A percentile compares a stretch with the other conserved stretches of the same genome.
Evolutionary conservation across 2,888 invertebrate genomes (phyloP).

Genomic region (Lepidonotus clava): DNA sequence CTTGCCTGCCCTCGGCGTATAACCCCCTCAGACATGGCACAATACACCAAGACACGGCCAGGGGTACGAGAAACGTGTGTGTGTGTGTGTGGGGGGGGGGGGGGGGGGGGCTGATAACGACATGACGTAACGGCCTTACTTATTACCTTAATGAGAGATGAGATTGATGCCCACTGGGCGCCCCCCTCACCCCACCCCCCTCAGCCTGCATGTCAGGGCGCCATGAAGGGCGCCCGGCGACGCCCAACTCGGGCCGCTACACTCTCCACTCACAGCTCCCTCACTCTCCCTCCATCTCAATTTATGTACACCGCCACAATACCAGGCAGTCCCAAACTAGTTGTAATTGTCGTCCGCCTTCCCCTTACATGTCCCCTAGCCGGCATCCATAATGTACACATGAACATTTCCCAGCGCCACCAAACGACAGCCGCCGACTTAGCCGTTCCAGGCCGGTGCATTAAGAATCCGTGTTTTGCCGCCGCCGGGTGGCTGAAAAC

Average conservation of each 20-base stretch:
- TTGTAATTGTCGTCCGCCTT: conserved; percentile 9
- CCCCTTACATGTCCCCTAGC: not conserved
- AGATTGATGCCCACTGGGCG: conserved; percentile 22
- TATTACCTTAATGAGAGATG: not conserved
- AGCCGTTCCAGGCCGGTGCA: conserved; percentile 39
- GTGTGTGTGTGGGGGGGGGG: not conserved
- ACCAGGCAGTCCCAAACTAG: not conserved
- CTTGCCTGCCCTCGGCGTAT: too few relatives aligned
- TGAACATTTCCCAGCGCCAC: not conserved
- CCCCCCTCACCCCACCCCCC: not conserved
- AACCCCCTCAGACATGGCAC: too few relatives aligned
- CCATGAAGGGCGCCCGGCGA: not conserved
- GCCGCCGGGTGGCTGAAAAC: conserved; percentile 34
- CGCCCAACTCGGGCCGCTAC: too few relatives aligned
- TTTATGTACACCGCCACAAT: not conserved
- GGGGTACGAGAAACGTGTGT: not conserved
- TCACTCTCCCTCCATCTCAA: not conserved
- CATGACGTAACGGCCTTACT: conserved; percentile 8
- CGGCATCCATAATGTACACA: conserved; percentile 2
- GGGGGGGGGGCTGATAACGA: not conserved
- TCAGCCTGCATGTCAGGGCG: conserved; percentile 3
- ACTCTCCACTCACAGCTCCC: too few relatives aligned
- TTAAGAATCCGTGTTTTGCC: conserved; percentile 45
- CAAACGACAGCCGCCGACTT: conserved; percentile 29
- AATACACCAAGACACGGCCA: too few relatives aligned